A percentile compares a stretch with the other conserved stretches of the same genome.
Evolutionary conservation across 1,140 invertebrate genomes (phyloP).

Genomic region (Pseudomyrmex sp.): DNA sequence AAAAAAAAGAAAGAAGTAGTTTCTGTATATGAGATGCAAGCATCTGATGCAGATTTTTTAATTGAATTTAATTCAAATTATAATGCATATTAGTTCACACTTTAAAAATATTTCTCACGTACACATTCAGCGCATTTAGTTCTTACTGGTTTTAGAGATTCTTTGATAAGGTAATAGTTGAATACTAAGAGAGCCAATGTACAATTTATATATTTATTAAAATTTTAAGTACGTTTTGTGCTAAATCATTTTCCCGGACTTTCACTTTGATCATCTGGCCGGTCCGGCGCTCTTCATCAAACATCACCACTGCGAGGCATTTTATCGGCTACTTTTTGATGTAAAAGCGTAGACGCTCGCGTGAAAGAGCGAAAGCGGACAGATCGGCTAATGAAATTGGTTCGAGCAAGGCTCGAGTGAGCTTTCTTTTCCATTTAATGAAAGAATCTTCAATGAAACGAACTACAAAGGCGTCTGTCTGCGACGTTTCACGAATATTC

Average conservation of each 20-base stretch:
- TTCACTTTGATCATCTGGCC: not conserved
- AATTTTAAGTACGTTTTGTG: not conserved
- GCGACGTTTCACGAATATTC: slow-evolving; percentile 61
- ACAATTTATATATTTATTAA: not conserved
- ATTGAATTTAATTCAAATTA: no score
- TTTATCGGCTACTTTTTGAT: slow-evolving; percentile 48
- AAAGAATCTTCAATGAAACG: slow-evolving; percentile 46
- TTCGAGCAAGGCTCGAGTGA: not conserved
- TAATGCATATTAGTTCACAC: no score
- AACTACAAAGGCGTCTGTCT: slow-evolving; percentile 12
- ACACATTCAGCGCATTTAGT: no score
- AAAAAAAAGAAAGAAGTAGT: no score
- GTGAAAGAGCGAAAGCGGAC: slow-evolving; percentile 12
- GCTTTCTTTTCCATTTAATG: not conserved
- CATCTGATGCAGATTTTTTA: no score
- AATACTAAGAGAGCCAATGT: no score
- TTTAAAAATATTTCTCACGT: no score
- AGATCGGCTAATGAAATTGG: slow-evolving; percentile 66
- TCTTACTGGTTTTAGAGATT: no score
- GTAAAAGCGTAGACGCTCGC: slow-evolving; percentile 14
- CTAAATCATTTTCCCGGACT: not conserved
- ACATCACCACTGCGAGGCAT: slow-evolving; percentile 13
- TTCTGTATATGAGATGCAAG: no score
- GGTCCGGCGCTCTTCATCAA: slow-evolving; percentile 19
- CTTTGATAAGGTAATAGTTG: no score